Evolutionary conservation across 2,113 vertebrate genomes (phyloP), one percentile per base, ranked within the genome.

Genomic region (Neolamprologus devosi): DNA sequence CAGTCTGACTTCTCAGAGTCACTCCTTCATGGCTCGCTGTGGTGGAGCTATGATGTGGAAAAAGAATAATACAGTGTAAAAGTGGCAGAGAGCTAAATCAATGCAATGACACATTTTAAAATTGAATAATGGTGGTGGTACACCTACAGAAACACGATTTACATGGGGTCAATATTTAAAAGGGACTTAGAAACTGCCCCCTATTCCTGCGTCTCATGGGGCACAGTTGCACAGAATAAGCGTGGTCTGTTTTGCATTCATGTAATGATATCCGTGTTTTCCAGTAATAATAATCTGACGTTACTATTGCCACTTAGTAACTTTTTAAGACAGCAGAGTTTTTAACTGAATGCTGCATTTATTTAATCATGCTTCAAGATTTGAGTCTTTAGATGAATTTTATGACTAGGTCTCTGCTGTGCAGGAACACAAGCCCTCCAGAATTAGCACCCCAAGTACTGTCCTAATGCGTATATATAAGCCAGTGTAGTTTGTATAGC

Each of bases 351-450:
- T 19, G 16, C 16, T 30, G 2, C 23, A 49, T 49, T 17, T 30
- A 75, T 75, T 30, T 49, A 47, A 12, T 2, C 40, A 47, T 19
- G 14, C 23, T 75, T 4, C 8, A 28, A 2, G 42, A 75, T 47
- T 47, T 75, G 21, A 26, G 40, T 28, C 16, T 75, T 19, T 47
- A 28, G 42, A 8, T 47, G 23, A 0, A 28, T 19, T 75, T 78
- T 78, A 30, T 49, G 16, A 47, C 17, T 1, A 11, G 0, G 14
- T 28, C 5, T 47, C 0, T 75, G 23, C 70, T 19, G 40, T 47
- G 23, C 42, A 3, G 23, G 23, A 75, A 47, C 9, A 28, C 4
- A 0, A 28, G 3, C 23, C 3, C 70, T 28, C 40, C 9, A 28
- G 68, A 73, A 26, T 75, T 47, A 19, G 11, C 60, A 37, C 19